phyloP scores from a whole-genome alignment of 2,797 vertebrate species.

The Mallotus villosus region DNA sequence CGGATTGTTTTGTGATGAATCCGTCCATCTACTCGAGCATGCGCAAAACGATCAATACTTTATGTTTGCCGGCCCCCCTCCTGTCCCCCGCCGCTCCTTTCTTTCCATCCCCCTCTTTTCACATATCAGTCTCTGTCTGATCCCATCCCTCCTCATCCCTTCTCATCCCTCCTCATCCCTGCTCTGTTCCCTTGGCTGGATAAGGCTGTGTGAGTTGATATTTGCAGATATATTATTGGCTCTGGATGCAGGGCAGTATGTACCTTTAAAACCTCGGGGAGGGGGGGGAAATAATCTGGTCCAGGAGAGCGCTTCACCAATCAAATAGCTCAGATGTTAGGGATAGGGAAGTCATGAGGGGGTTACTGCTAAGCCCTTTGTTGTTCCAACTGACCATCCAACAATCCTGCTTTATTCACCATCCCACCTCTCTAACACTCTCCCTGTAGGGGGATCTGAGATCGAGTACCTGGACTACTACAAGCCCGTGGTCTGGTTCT shows the following conservation, averaged over 20 bases:
- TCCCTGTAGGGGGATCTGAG: slow-evolving; percentile 81
- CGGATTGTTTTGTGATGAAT: background rate
- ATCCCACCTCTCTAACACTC: background rate
- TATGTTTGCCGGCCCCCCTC: slow-evolving; percentile 28
- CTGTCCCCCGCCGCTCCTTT: background rate
- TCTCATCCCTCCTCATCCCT: background rate
- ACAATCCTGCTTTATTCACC: too few species aligned
- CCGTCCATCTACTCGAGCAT: background rate
- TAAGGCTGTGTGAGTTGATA: too few species aligned
- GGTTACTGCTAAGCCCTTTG: too few species aligned
- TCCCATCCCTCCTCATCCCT: background rate
- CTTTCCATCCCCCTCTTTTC: background rate
- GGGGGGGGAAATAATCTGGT: too few species aligned
- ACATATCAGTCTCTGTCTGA: background rate
- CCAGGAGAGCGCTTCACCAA: too few species aligned
- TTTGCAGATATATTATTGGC: too few species aligned
- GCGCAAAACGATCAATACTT: background rate
- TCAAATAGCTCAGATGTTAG: too few species aligned
- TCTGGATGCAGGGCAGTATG: too few species aligned
- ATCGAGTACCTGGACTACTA: slow-evolving; percentile 92
- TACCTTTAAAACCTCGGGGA: too few species aligned
- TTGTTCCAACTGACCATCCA: too few species aligned
- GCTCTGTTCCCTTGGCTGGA: background rate
- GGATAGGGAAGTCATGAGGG: too few species aligned
- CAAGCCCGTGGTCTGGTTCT: slow-evolving; percentile 97